phyloP scores from a whole-genome alignment of 2,113 vertebrate species.

The Labeo catla region DNA sequence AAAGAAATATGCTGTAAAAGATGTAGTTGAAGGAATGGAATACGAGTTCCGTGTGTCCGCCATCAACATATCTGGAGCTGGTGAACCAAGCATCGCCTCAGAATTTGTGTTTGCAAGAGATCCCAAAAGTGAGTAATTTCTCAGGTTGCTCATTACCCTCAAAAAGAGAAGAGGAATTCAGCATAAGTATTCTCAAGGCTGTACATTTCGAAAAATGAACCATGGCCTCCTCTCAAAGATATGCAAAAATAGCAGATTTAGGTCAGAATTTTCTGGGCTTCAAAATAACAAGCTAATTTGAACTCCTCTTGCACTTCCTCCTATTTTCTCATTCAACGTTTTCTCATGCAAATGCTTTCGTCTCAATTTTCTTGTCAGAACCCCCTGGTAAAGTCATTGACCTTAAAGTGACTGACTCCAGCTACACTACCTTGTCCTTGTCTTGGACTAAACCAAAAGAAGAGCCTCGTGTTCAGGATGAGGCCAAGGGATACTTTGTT shows the following conservation, averaged over 20 bases:
- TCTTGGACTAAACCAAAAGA: constrained; percentile 82
- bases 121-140: constrained; percentile 80
- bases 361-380: constrained; percentile 72
- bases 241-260: constrained; percentile 15
- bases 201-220: not conserved
- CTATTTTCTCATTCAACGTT: not conserved
- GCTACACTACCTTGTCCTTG: constrained; percentile 81
- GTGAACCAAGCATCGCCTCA: constrained; percentile 82
- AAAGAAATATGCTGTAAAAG: constrained; percentile 74
- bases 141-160: constrained; percentile 14
- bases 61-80: constrained; percentile 82
- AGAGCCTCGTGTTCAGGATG: constrained; percentile 67
- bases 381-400: constrained; percentile 81
- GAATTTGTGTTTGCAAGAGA: constrained; percentile 82
- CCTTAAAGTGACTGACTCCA: constrained; percentile 84
- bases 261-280: not conserved
- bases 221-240: not conserved
- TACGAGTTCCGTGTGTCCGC: constrained; percentile 90
- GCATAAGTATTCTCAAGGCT: constrained; percentile 17
- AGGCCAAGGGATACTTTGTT: constrained; percentile 85
- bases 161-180: not conserved
- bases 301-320: not conserved
- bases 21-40: constrained; percentile 81
- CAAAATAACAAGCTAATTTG: not conserved
- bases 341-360: constrained; percentile 16